These are phyloP conservation scores for Ibycter americanus DNA, from an alignment of 2,797 vertebrate genomes.

Conservation along the genomic window DNA sequence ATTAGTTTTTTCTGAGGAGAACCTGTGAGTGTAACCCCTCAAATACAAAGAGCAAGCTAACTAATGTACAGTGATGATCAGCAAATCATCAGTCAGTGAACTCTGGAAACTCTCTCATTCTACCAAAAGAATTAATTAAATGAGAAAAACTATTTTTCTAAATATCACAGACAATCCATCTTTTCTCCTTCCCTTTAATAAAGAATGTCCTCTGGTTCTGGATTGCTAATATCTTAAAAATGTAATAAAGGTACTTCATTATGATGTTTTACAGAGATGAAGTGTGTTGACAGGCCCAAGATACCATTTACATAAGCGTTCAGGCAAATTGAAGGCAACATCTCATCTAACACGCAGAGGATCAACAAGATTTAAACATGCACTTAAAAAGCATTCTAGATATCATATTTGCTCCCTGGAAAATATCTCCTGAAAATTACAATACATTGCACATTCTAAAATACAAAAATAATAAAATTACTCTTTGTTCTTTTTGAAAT, in stretches of 20 bases:
- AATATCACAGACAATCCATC: background rate
- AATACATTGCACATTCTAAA: background rate
- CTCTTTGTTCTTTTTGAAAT: background rate
- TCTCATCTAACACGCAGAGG: background rate
- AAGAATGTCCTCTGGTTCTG: background rate
- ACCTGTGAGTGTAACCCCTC: background rate
- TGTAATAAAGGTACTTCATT: background rate
- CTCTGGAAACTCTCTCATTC: background rate
- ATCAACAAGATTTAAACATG: conserved; percentile 8
- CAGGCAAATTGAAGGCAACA: background rate
- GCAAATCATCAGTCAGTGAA: background rate
- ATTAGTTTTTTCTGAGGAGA: background rate
- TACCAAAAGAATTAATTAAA: background rate
- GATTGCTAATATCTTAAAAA: background rate
- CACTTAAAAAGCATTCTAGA: conserved; percentile 8
- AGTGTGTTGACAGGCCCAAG: background rate
- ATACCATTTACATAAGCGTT: background rate
- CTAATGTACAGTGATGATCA: background rate
- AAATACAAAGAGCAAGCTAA: background rate
- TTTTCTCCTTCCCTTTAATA: background rate
- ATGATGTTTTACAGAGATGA: background rate
- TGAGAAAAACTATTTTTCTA: background rate
- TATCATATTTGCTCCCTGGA: background rate
- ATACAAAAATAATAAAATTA: background rate
- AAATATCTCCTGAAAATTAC: background rate